Percentiles rank a stretch among this genome's conserved stretches.
phyloP scores from a whole-genome alignment of 2,113 vertebrate species.

The Apus apus region DNA sequence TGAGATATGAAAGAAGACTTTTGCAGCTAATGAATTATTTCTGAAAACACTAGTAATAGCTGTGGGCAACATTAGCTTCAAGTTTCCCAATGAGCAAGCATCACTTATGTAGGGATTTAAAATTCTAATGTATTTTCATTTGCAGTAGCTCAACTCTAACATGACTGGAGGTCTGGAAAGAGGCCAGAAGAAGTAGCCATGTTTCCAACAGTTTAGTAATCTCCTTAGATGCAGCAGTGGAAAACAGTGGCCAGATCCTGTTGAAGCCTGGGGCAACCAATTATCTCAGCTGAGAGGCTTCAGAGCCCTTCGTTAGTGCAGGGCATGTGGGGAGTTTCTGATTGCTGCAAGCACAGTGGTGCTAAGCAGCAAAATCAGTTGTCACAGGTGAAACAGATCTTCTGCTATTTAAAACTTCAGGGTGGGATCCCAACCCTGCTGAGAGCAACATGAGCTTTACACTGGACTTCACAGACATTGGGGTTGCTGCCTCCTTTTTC shows the following conservation, averaged over 20 bases:
- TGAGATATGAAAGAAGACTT: slow-evolving; percentile 1
- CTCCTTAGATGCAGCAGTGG: neutral
- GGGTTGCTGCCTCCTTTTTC: neutral
- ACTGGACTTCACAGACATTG: neutral
- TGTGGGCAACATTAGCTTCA: slow-evolving; percentile 38
- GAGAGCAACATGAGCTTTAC: neutral
- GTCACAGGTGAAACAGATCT: neutral
- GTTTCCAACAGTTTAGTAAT: neutral
- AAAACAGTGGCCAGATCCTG: neutral
- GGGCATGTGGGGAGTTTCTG: neutral
- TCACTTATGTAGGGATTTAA: neutral
- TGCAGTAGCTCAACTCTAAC: slow-evolving; percentile 27
- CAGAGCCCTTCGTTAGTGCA: neutral
- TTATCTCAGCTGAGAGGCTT: slow-evolving; percentile 8
- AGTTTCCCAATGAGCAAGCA: slow-evolving; percentile 45
- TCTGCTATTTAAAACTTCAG: neutral
- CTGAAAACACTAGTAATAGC: slow-evolving; percentile 47
- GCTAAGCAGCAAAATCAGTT: neutral
- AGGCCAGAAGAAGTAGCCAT: slow-evolving; percentile 6
- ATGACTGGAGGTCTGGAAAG: slow-evolving; percentile 25
- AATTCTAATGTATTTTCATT: slow-evolving; percentile 51
- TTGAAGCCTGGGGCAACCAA: neutral
- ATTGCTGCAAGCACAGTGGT: neutral
- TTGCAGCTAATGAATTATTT: slow-evolving; percentile 63
- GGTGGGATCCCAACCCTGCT: neutral